Conservation (phyloP, 2,888 invertebrate species). For the Orthosia cruda region DNA sequence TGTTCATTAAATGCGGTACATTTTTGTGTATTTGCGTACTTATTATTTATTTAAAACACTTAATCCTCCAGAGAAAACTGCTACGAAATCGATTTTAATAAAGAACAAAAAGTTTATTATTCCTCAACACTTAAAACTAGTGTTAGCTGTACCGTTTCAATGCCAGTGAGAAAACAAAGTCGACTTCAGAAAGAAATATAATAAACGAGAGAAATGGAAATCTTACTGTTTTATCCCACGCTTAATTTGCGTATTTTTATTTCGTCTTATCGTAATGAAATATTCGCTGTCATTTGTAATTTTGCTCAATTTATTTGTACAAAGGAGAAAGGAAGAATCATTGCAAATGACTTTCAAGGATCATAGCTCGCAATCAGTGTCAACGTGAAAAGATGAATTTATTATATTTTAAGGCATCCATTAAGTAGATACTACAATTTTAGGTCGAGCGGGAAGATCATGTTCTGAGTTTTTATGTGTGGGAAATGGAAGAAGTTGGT, state of each 20-base stretch:
- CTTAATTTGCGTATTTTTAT: conserved; percentile 53
- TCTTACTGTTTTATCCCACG: conserved; percentile 45
- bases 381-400: conserved; percentile 31
- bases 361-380: conserved; percentile 42
- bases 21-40: background rate
- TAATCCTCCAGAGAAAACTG: conserved; percentile 6
- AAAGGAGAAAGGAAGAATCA: conserved; percentile 43
- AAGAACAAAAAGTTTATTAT: conserved; percentile 19
- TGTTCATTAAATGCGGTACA: conserved; percentile 1
- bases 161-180: conserved; percentile 16
- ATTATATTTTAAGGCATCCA: conserved; percentile 28
- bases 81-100: conserved; percentile 22
- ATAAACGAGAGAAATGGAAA: conserved; percentile 46
- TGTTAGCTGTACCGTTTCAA: conserved; percentile 2
- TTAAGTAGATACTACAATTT: conserved; percentile 18
- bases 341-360: conserved; percentile 47
- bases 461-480: conserved; percentile 6
- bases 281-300: conserved; percentile 48
- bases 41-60: background rate
- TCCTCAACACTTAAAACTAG: conserved; percentile 10
- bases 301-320: conserved; percentile 46
- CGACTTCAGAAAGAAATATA: conserved; percentile 30
- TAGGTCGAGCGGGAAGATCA: conserved; percentile 19
- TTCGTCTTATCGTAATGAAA: conserved; percentile 45
- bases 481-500: background rate